Evolutionary conservation across 2,888 invertebrate species (phyloP), one percentile per base, ranked within the genome.

Genomic region (Salticus scenicus): DNA sequence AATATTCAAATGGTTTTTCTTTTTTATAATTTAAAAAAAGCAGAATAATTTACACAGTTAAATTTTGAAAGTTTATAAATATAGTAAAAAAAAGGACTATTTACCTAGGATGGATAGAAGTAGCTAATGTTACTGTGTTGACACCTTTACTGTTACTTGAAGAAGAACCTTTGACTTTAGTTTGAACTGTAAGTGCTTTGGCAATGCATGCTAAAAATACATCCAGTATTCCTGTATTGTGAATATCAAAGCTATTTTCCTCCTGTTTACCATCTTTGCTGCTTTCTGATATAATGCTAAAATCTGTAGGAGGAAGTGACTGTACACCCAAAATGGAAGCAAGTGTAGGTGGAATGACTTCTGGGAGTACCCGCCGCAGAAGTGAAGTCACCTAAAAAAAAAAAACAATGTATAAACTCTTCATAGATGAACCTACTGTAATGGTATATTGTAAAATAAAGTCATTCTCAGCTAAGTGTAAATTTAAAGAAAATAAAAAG

Each of bases 131-230:
- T 42, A 94, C 92, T 0, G 94, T 93, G 63, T 92, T 93, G 0
- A 88, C 90, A 89, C 41, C 86, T 71, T 89, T 88, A 42, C 83
- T 76, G 89, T 90, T 75, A 28, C 87, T 42, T 37, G 69, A n/a
- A n/a, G 57, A 91, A 91, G 93, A 90, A 67, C 94, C 94, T 90
- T 95, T 94, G 7, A 94, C 94, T 92, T 97, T 97, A 27, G 97
- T 95, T 92, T 98, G 98, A 0, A 98, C 94, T 1, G 95, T 96
- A 86, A 98, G 92, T 0, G 97, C 94, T 92, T 98, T 98, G 42
- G 97, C 96, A 87, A 98, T 95, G 88, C 97, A 96, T 88, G 96
- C 95, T 81, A 98, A 92, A 89, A 98, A 94, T 80, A 98, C 96
- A 90, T 98, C 98, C 80, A 98, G 92, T 81, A 98, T 94, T 1